phyloP scores from a whole-genome alignment of 2,113 vertebrate genomes.

The Trematomus loennbergii region DNA sequence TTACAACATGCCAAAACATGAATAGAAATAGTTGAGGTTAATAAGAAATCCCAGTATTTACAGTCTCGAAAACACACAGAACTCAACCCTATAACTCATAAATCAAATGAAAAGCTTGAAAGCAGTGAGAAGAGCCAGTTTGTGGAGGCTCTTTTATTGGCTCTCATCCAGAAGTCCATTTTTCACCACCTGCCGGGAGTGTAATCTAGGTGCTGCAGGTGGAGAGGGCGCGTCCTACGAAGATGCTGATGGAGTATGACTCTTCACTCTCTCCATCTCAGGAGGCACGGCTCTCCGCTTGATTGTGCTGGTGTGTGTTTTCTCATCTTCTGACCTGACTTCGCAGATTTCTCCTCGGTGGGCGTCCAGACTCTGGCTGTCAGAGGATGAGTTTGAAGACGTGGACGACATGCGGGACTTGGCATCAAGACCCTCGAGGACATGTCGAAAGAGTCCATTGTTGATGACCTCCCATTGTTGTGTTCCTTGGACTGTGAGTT shows the following conservation, averaged over 20 bases:
- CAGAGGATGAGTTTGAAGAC: conserved; percentile 87
- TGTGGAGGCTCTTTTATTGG: conserved; percentile 12
- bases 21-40: not conserved
- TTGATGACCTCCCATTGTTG: conserved; percentile 67
- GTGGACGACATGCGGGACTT: conserved; percentile 91
- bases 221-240: conserved; percentile 3
- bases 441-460: conserved; percentile 84
- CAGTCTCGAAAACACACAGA: conserved; percentile 1
- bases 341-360: conserved; percentile 86
- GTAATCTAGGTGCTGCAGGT: not conserved
- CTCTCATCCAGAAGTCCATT: conserved; percentile 15
- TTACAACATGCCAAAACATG: conserved; percentile 24
- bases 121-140: conserved; percentile 14
- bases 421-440: conserved; percentile 78
- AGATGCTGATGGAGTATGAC: conserved; percentile 22
- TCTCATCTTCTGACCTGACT: conserved; percentile 87
- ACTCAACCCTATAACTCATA: not conserved
- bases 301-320: conserved; percentile 70
- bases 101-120: conserved; percentile 13
- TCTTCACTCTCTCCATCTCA: conserved; percentile 31
- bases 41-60: conserved; percentile 1
- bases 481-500: conserved; percentile 48
- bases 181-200: not conserved
- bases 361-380: conserved; percentile 87
- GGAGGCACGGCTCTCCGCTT: conserved; percentile 39